Conservation (phyloP, 1,140 invertebrate species). For the Musca vetustissima region DNA sequence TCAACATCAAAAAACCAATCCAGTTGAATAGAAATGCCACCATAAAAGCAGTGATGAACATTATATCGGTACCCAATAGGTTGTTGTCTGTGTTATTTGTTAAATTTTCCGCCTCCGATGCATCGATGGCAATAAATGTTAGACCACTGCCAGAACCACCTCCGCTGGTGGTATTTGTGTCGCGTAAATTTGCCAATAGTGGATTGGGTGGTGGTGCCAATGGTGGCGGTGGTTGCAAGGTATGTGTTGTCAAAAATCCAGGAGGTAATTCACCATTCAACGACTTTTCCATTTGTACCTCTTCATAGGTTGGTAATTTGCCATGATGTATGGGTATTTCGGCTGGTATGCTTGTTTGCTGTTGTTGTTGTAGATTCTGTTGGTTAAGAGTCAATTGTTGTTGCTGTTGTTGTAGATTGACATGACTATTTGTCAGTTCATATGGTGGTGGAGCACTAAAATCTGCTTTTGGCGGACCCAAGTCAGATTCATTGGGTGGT, state of each 20-base stretch:
- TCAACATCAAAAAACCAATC: slow-evolving; percentile 88
- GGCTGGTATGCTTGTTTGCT: slow-evolving; percentile 15
- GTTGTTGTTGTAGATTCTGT: slow-evolving; percentile 33
- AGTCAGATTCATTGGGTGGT: slow-evolving; percentile 43
- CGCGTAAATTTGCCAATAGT: slow-evolving; percentile 47
- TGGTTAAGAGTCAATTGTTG: slow-evolving; percentile 26
- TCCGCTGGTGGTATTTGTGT: slow-evolving; percentile 38
- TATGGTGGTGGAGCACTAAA: slow-evolving; percentile 86
- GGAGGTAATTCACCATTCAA: slow-evolving; percentile 68
- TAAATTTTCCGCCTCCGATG: slow-evolving; percentile 66
- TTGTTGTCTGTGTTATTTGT: slow-evolving; percentile 68
- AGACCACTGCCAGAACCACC: slow-evolving; percentile 62
- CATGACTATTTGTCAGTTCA: slow-evolving; percentile 35
- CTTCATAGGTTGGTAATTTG: slow-evolving; percentile 87
- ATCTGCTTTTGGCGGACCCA: slow-evolving; percentile 77
- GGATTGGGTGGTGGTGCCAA: slow-evolving; percentile 37
- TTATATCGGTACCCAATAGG: slow-evolving; percentile 82
- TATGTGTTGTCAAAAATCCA: slow-evolving; percentile 40
- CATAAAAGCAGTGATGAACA: slow-evolving; percentile 85
- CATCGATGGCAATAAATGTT: slow-evolving; percentile 72
- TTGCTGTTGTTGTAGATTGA: slow-evolving; percentile 30
- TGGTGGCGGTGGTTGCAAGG: slow-evolving; percentile 29
- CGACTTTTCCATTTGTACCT: slow-evolving; percentile 83
- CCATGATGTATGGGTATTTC: slow-evolving; percentile 61
- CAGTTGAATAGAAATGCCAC: slow-evolving; percentile 91